phyloP scores from a whole-genome alignment of 2,113 vertebrate species.

The Antigone vipio region DNA sequence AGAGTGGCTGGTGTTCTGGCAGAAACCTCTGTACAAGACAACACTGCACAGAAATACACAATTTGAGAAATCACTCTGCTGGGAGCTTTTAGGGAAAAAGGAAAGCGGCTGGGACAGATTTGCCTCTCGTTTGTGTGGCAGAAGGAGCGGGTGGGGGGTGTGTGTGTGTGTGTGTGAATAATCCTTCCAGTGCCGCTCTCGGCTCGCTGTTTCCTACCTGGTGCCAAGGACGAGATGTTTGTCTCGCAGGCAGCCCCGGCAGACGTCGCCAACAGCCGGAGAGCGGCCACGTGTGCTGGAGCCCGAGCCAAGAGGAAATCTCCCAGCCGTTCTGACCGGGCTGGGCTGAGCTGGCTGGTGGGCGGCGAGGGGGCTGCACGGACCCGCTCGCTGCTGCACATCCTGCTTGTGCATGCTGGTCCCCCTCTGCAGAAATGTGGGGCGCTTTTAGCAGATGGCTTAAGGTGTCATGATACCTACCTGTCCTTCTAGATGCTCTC shows the following conservation, averaged over 20 bases:
- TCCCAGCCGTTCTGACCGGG: accelerated
- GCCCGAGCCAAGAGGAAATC: constrained; percentile 31
- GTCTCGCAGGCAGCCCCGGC: background rate
- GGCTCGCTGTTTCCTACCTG: background rate
- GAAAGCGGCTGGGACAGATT: background rate
- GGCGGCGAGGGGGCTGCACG: background rate
- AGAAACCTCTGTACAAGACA: background rate
- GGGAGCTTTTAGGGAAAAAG: background rate
- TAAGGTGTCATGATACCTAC: background rate
- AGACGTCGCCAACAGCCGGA: background rate
- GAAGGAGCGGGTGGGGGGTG: background rate
- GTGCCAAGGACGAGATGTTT: constrained; percentile 36
- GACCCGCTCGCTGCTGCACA: background rate
- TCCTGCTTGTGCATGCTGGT: background rate
- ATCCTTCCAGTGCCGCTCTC: background rate
- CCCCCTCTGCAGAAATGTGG: accelerated
- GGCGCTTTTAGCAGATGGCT: background rate
- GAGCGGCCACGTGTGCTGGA: accelerated
- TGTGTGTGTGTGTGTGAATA: background rate
- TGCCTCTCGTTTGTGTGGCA: background rate
- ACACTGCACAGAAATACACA: background rate
- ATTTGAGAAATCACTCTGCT: background rate
- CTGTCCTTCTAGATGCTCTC: background rate
- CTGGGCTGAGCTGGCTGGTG: background rate
- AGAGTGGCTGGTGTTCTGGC: background rate